Evolutionary conservation across 2,797 vertebrate genomes (phyloP).

Genomic region (Ceyx erithaca): DNA sequence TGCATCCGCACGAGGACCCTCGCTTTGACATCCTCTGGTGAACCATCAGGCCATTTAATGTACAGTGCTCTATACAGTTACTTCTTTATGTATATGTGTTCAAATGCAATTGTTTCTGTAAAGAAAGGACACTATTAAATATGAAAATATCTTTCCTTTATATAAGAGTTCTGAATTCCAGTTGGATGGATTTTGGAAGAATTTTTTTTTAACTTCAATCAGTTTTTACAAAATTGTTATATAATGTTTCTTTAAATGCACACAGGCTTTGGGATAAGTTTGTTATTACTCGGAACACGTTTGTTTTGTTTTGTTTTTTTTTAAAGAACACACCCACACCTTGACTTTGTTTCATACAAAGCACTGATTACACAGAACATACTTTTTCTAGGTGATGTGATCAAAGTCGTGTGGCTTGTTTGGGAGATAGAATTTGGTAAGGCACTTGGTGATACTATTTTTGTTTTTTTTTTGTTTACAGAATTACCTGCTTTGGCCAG

Average conservation of each 20-base stretch:
- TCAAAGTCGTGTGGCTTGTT: slow-evolving; percentile 77
- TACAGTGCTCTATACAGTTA: slow-evolving; percentile 79
- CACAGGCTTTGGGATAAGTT: slow-evolving; percentile 80
- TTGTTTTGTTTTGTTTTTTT: slow-evolving; percentile 69
- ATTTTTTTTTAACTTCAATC: slow-evolving; percentile 80
- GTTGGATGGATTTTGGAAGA: slow-evolving; percentile 80
- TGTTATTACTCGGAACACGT: slow-evolving; percentile 80
- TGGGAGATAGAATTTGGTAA: slow-evolving; percentile 72
- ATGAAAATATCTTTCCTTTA: slow-evolving; percentile 84
- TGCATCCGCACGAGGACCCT: slow-evolving; percentile 81
- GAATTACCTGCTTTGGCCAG: slow-evolving; percentile 83
- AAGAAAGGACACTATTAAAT: slow-evolving; percentile 87
- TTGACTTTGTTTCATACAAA: slow-evolving; percentile 79
- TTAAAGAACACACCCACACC: slow-evolving; percentile 69
- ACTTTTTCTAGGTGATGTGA: slow-evolving; percentile 78
- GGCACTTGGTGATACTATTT: slow-evolving; percentile 87
- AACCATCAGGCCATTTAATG: slow-evolving; percentile 69
- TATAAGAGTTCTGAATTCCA: slow-evolving; percentile 83
- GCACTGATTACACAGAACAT: slow-evolving; percentile 76
- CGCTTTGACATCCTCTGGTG: slow-evolving; percentile 82
- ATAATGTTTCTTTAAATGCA: slow-evolving; percentile 80
- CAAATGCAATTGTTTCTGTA: slow-evolving; percentile 82
- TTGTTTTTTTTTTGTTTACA: slow-evolving; percentile 85
- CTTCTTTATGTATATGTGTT: slow-evolving; percentile 86
- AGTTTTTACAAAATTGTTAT: slow-evolving; percentile 81